Base-by-base conservation (phyloP, 2,113 vertebrate species). In the Diadophis punctatus region DNA sequence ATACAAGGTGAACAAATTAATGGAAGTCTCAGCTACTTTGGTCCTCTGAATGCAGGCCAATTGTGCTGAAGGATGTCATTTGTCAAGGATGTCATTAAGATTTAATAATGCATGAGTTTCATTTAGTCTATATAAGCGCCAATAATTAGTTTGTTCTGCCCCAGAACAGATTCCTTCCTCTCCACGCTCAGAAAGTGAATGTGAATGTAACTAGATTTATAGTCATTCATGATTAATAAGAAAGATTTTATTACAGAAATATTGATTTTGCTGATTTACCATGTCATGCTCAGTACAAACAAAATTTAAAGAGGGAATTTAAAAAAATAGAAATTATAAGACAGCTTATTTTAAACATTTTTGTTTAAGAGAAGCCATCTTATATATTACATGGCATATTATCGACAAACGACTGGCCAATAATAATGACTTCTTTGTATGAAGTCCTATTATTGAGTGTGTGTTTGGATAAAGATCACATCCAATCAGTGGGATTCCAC, bases 21-120 rank as follows among this genome's bases (percentile, higher is more conserved):
- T 0, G 0, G 3, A 46, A 51, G 30, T 25, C 93, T 80, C 86
- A 86, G 93, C 0, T 6, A 18, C 89, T 93, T 94, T 25, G 23
- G 92, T 63, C n/a, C 91, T 93, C n/a, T 89, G 53, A 91, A 89
- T 14, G 60, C 68, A 89, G 18, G 87, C 90, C 87, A 91, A 92
- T n/a, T 91, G 39, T 86, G 91, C 46, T 39, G 14, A 30, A 86
- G 27, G 55, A 8, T 27, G 53, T 93, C 55, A 89, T 85, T 27
- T 43, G 85, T 86, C 92, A 90, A 93, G 86, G 22, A 8, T 86
- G 34, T 14, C 48, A 87, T 91, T 90, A 48, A 90, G 86, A 94
- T 89, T 43, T 94, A 95, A 56, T 34, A 51, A 25, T 25, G 51
- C 27, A 23, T 49, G 43, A 94, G 88, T 58, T 92, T 30, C 4